Evolutionary conservation across 2,797 vertebrate species (phyloP), one percentile per base, ranked within the genome.

Genomic region (Mus minutoides): DNA sequence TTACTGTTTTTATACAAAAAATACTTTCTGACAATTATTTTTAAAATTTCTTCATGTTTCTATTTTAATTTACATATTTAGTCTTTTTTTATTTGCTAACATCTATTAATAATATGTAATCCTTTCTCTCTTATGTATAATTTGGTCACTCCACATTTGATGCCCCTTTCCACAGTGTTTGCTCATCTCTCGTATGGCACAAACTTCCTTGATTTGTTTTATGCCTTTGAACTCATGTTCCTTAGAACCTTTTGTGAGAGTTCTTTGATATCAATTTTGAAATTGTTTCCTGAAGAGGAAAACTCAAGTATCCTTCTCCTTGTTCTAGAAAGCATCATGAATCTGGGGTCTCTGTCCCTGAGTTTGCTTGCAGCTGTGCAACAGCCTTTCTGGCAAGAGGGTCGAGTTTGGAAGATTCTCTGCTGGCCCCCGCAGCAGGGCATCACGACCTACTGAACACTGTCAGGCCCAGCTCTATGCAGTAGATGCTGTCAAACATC

Each of bases 41-140:
- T 58, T 54, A 3, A 54, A 69, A 69, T 78, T 80, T 85, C 26
- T 3, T 92, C 40, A 43, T 64, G 19, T 16, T 76, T 34, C 62
- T 92, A 17, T 64, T 77, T 80, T 91, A 90, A 29, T 92, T 87
- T 46, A 43, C 71, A 29, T 77, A 88, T 29, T 83, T 94, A 40
- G 43, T 71, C 7, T 86, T 58, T 91, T 88, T 84, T 82, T n/a
- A 64, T 64, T 71, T 40, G 60, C 80, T 82, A 91, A 43, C 86
- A 73, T 86, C 4, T 89, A 52, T 69, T 92, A 80, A 16, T 60
- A 4, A 17, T 54, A 90, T 56, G 90, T 78, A 34, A 19, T 85
- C 21, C 88, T 95, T 93, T 76, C 46, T 92, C 31, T 9, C 22
- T n/a, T 56, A 31, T 40, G 14, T 64, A 17, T 9, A 60, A 14